phyloP scores from a whole-genome alignment of 2,888 invertebrate species.

The Bombylius major region DNA sequence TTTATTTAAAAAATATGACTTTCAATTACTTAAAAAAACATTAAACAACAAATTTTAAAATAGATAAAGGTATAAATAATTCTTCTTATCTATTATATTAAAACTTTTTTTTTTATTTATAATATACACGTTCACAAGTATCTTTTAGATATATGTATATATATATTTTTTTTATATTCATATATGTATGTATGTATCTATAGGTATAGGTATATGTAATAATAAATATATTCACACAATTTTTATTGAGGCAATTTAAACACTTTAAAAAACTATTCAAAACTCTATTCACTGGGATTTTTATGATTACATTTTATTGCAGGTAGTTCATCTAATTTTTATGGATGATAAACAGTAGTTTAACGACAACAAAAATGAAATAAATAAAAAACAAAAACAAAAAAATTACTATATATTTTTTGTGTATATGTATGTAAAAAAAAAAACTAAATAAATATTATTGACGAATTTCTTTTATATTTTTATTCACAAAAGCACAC shows the following conservation, averaged over 20 bases:
- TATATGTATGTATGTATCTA: too few relatives aligned
- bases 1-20: too few relatives aligned
- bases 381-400: neutral
- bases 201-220: too few relatives aligned
- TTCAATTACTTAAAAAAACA: too few relatives aligned
- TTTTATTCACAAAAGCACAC: neutral
- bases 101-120: too few relatives aligned
- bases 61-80: too few relatives aligned
- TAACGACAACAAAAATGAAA: conserved; percentile 1
- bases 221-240: neutral
- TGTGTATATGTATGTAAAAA: neutral
- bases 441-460: neutral
- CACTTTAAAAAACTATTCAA: neutral
- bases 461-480: neutral
- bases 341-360: conserved; percentile 8
- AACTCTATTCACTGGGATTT: neutral
- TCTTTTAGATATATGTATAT: too few relatives aligned
- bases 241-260: neutral
- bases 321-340: conserved; percentile 9
- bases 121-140: too few relatives aligned
- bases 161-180: too few relatives aligned
- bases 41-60: too few relatives aligned
- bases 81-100: too few relatives aligned
- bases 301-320: conserved; percentile 3
- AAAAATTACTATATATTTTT: neutral